phyloP scores from a whole-genome alignment of 2,888 invertebrate species.

The Dryobota labecula region DNA sequence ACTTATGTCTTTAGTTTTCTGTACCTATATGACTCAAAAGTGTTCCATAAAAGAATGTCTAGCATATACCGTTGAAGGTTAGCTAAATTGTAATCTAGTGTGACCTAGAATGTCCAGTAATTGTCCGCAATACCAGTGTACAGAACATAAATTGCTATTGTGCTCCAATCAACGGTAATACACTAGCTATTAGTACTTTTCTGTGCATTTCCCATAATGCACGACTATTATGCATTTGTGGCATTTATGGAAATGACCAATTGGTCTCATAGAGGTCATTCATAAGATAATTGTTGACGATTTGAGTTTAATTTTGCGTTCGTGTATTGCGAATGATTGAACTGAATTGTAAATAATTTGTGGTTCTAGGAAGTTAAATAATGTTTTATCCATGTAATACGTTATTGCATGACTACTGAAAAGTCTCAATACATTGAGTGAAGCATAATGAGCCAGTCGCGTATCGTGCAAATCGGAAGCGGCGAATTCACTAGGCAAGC shows the following conservation, averaged over 20 bases:
- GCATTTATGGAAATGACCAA: conserved; percentile 55
- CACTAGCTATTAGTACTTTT: conserved; percentile 55
- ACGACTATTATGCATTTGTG: conserved; percentile 49
- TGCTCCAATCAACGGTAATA: conserved; percentile 61
- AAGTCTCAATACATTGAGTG: neutral
- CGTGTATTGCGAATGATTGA: conserved; percentile 2
- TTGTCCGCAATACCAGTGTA: conserved; percentile 20
- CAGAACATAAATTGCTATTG: conserved; percentile 56
- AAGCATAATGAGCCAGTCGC: neutral
- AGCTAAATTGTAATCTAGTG: conserved; percentile 34
- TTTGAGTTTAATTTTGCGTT: conserved; percentile 30
- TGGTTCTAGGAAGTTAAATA: neutral
- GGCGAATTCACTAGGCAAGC: neutral
- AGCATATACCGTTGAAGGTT: conserved; percentile 18
- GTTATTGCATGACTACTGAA: neutral
- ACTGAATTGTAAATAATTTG: conserved; percentile 13
- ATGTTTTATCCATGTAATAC: neutral
- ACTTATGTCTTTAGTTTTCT: neutral
- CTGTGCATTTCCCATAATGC: conserved; percentile 65
- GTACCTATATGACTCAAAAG: neutral
- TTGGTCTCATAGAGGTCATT: conserved; percentile 46
- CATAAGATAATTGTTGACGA: conserved; percentile 47
- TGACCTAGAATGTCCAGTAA: conserved; percentile 53
- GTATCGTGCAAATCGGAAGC: too few relatives aligned
- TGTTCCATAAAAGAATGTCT: conserved; percentile 9